Base-by-base conservation (phyloP, 2,888 invertebrate genomes). In the Ophion ventricosus region DNA sequence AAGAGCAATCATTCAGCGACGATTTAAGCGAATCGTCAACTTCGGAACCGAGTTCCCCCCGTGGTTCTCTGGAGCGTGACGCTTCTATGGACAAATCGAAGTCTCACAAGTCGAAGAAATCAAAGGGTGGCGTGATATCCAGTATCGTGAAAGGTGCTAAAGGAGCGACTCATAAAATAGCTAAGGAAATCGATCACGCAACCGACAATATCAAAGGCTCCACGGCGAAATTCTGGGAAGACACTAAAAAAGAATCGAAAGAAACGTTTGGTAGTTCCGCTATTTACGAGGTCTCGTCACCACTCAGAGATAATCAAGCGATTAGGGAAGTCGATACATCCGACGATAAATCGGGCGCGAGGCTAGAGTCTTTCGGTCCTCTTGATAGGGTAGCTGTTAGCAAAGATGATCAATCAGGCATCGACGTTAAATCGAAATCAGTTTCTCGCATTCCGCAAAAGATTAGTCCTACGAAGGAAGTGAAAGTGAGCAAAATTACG, bases 401-500 rank as follows among this genome's bases (percentile, higher is more conserved):
- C 82, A 83, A 85, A 67, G 74, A 29, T 11, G 74, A 56, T 54
- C 82, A 82, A 75, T 69, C 78, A 29, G 79, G 54, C 49, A 82
- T 67, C 70, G 87, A 88, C 23, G 84, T 70, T 25, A 87, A 85
- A 72, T 84, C 85, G 61, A 87, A 75, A 73, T 59, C 86, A 49
- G 72, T 80, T 56, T 90, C 91, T 85, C 90, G 91, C 90, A 92
- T 92, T 91, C 92, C 92, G 85, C 89, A 92, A 83, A 91, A 89
- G 86, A 80, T 89, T 84, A 90, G 88, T 84, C 82, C 87, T 77
- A 77, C 82, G 14, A 88, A 79, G 70, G 91, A 90, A 26, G 79
- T 76, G 54, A 87, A 82, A 64, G 82, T 81, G 66, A 85, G 83
- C 5, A 83, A 69, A n/a, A n/a, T 35, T 23, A 40, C 20, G 10